phyloP scores from a whole-genome alignment of 2,888 invertebrate species.

The Hirtodrosophila histrioides region DNA sequence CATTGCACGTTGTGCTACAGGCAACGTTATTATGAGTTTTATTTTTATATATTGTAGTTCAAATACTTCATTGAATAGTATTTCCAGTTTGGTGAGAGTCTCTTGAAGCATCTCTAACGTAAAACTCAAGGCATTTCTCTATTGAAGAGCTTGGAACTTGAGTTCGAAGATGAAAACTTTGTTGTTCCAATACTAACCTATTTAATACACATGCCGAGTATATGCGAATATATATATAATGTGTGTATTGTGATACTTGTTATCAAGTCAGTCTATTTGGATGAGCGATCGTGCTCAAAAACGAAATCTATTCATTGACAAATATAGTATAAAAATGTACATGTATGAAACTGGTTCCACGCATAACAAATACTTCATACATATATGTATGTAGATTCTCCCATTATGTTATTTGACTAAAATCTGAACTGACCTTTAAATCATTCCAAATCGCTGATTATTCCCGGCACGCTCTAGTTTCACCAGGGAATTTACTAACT shows the following conservation, averaged over 20 bases:
- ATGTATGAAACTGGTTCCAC: constrained; percentile 35
- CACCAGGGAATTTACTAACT: not conserved
- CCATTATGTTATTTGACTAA: not conserved
- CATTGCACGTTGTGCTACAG: constrained; percentile 27
- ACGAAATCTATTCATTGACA: constrained; percentile 8
- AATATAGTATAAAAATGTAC: constrained; percentile 1
- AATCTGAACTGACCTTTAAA: not conserved
- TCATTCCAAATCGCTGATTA: not conserved
- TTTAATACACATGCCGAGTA: not conserved
- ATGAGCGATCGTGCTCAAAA: constrained; percentile 6
- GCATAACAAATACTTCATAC: not conserved
- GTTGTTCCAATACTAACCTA: constrained; percentile 12
- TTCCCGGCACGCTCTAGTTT: not conserved
- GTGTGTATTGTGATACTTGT: constrained; percentile 11
- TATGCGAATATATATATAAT: constrained; percentile 2
- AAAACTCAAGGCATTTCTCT: too few relatives aligned
- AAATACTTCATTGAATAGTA: not conserved
- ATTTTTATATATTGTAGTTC: not conserved
- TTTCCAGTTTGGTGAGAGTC: constrained; percentile 1
- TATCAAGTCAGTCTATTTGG: constrained; percentile 41
- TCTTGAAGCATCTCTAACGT: too few relatives aligned
- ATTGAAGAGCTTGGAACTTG: not conserved
- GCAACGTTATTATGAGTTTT: too few relatives aligned
- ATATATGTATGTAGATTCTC: too few relatives aligned
- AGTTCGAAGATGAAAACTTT: constrained; percentile 28